Evolutionary conservation across 2,888 invertebrate genomes (phyloP), one percentile per base, ranked within the genome.

Genomic region (Andricus quercusramuli): DNA sequence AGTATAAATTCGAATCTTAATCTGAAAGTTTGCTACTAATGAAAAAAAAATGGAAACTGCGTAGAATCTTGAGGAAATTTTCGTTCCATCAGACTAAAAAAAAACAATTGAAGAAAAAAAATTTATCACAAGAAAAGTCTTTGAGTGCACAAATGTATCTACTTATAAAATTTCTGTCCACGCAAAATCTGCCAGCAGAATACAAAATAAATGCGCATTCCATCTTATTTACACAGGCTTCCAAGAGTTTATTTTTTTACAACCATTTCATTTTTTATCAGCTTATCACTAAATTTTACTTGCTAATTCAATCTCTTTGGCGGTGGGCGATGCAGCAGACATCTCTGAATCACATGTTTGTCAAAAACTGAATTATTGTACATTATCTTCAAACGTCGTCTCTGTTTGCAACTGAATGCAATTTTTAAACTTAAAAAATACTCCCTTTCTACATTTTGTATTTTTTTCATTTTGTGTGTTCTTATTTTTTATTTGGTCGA

Each of bases 121-220:
- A 25, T 62, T 62, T 15, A 2, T 56, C 15, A 62, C 11, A 25
- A 62, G n/a, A 17, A 17, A 47, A 68, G 68, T 74, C 70, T 70
- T 56, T 74, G 32, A 74, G 56, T 74, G 29, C 32, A 29, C 29
- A n/a, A 74, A 29, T 25, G 32, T 70, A 68, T 70, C 47, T 32
- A 74, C 47, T 32, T 29, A 37, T 56, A 56, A 47, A 74, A 56
- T 29, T 70, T 74, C 17, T 56, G 32, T 74, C 13, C 51, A 51
- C 51, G 51, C 32, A 47, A 68, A 68, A 2, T 25, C 8, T 25
- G 20, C 56, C 51, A n/a, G n/a, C 51, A 70, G 51, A 70, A 70
- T 70, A 56, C 47, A 70, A 70, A 70, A 70, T 70, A 56, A 56
- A 51, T 70, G 51, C 15, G 29, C 56, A 74, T 74, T n/a, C 32